phyloP scores from a whole-genome alignment of 2,113 vertebrate species.

The Alces alces region DNA sequence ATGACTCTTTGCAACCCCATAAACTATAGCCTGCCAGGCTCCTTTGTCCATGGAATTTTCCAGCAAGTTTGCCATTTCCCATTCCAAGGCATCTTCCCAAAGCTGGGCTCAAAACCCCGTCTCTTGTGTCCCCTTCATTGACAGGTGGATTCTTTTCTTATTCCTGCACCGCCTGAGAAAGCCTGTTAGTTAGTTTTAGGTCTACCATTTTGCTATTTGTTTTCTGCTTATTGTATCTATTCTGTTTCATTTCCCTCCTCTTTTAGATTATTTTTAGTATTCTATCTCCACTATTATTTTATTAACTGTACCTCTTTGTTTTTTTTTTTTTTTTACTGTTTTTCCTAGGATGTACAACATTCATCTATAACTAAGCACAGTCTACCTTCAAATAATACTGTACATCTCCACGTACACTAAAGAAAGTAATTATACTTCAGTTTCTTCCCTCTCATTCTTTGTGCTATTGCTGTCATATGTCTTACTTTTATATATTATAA shows the following conservation, averaged over 20 bases:
- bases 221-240: background rate
- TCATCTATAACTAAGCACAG: background rate
- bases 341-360: background rate
- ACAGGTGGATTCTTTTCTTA: background rate
- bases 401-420: background rate
- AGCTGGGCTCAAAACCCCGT: background rate
- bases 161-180: background rate
- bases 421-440: background rate
- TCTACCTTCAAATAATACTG: background rate
- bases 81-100: background rate
- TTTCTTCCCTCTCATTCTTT: background rate
- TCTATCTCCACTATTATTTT: background rate
- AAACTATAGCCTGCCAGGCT: background rate
- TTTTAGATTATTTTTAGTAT: background rate
- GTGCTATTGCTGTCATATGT: background rate
- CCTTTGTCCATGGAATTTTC: background rate
- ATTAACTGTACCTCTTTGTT: background rate
- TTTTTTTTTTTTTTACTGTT: background rate
- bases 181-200: background rate
- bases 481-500: background rate
- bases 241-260: background rate
- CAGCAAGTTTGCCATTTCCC: background rate
- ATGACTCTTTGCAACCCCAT: background rate
- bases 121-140: background rate
- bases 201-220: background rate